phyloP scores from a whole-genome alignment of 2,888 invertebrate genomes.

The Hyposoter didymator region DNA sequence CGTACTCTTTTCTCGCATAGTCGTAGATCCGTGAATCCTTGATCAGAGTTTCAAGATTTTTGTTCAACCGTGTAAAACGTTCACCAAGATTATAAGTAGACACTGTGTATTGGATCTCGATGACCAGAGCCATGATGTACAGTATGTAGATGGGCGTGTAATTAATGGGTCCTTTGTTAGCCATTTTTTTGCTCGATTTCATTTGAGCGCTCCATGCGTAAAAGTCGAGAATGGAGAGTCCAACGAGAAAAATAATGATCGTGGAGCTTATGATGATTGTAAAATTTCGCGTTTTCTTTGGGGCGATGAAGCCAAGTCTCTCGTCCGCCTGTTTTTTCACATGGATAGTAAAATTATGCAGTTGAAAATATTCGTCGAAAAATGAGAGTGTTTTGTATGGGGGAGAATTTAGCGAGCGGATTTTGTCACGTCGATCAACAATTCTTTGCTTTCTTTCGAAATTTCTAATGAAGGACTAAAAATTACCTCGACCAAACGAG shows the following conservation, averaged over 20 bases:
- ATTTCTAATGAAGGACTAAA: not conserved
- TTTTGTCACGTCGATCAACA: not conserved
- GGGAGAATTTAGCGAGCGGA: not conserved
- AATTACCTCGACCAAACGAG: constrained; percentile 84
- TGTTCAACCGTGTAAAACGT: constrained; percentile 86
- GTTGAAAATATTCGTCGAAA: not conserved
- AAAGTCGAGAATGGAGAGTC: constrained; percentile 75
- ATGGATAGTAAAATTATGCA: not conserved
- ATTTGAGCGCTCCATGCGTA: constrained; percentile 74
- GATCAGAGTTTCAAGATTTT: constrained; percentile 84
- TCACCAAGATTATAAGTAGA: constrained; percentile 86
- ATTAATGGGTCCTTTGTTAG: constrained; percentile 83
- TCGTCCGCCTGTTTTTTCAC: constrained; percentile 75
- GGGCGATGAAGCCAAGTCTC: constrained; percentile 73
- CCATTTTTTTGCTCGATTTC: constrained; percentile 67
- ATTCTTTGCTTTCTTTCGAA: constrained; percentile 61
- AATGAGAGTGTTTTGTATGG: not conserved
- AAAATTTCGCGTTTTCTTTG: constrained; percentile 75
- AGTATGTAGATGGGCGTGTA: constrained; percentile 87
- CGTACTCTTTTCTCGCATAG: constrained; percentile 73
- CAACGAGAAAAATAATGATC: constrained; percentile 72
- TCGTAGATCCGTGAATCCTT: constrained; percentile 72
- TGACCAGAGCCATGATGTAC: constrained; percentile 86
- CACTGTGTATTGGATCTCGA: constrained; percentile 87
- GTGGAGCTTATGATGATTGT: constrained; percentile 73